A percentile compares a stretch with the other conserved stretches of the same genome.
Evolutionary conservation across 2,797 vertebrate species (phyloP).

Genomic region (Hydrophis major): DNA sequence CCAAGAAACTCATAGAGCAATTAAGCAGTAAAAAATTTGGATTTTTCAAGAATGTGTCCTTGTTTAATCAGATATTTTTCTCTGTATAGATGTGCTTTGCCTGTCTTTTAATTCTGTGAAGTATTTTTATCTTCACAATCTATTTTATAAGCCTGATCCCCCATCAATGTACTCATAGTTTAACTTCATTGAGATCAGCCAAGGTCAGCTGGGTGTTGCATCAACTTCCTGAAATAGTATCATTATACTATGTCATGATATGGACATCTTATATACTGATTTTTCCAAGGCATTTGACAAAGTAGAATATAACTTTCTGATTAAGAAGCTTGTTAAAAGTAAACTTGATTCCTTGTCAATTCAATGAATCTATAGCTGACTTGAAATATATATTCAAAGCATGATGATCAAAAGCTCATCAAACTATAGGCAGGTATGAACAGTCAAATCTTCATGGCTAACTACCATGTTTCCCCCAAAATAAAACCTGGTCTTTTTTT

Average conservation of each 20-base stretch:
- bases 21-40: neutral
- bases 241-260: neutral
- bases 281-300: neutral
- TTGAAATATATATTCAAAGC: too few species aligned
- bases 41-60: neutral
- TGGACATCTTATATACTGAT: neutral
- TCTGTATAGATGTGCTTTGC: neutral
- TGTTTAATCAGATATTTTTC: neutral
- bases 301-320: neutral
- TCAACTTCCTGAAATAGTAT: neutral
- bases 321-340: neutral
- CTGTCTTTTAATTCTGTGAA: neutral
- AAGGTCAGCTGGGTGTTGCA: neutral
- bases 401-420: too few species aligned
- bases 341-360: neutral
- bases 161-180: neutral
- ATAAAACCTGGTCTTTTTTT: too few species aligned
- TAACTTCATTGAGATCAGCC: neutral
- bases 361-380: too few species aligned
- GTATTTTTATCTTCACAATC: neutral
- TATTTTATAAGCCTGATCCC: neutral
- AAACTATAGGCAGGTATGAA: too few species aligned
- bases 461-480: too few species aligned
- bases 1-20: neutral
- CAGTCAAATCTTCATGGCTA: neutral